phyloP scores from a whole-genome alignment of 1,140 invertebrate species.

The Aradophagus sp. region DNA sequence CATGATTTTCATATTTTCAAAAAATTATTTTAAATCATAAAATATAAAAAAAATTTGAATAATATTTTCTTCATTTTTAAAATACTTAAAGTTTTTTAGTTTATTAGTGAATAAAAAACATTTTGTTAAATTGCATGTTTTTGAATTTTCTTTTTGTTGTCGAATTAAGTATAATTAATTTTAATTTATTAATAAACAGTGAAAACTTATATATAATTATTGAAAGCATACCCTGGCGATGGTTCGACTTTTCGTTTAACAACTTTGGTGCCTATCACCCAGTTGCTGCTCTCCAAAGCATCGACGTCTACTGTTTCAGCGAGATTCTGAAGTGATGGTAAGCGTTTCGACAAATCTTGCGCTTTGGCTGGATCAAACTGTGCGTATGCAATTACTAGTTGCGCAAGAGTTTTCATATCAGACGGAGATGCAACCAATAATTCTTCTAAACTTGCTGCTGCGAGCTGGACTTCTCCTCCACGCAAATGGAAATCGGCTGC shows the following conservation, averaged over 20 bases:
- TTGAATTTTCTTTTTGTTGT: no score
- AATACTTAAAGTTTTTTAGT: no score
- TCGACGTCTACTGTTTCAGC: slow-evolving; percentile 87
- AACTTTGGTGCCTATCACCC: slow-evolving; percentile 89
- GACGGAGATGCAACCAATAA: slow-evolving; percentile 84
- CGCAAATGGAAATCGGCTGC: slow-evolving; percentile 89
- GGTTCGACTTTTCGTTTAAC: slow-evolving; percentile 81
- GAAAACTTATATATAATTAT: no score
- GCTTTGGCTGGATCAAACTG: slow-evolving; percentile 85
- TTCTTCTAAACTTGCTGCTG: slow-evolving; percentile 89
- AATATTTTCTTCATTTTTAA: no score
- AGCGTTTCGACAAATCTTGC: slow-evolving; percentile 79
- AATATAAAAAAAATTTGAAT: no score
- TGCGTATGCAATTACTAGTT: slow-evolving; percentile 91
- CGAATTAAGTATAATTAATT: no score
- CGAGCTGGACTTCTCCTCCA: slow-evolving; percentile 83
- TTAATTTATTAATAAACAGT: no score
- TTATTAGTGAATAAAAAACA: no score
- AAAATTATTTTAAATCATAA: no score
- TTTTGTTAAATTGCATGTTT: no score
- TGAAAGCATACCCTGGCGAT: slow-evolving; percentile 74
- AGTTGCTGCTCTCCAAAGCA: slow-evolving; percentile 88
- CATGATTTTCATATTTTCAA: no score
- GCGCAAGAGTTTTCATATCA: slow-evolving; percentile 87
- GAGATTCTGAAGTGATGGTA: slow-evolving; percentile 83